Percentiles rank a stretch among this genome's conserved stretches.
Evolutionary conservation across 1,140 invertebrate species (phyloP).

Genomic region (Halictus rubicundus): DNA sequence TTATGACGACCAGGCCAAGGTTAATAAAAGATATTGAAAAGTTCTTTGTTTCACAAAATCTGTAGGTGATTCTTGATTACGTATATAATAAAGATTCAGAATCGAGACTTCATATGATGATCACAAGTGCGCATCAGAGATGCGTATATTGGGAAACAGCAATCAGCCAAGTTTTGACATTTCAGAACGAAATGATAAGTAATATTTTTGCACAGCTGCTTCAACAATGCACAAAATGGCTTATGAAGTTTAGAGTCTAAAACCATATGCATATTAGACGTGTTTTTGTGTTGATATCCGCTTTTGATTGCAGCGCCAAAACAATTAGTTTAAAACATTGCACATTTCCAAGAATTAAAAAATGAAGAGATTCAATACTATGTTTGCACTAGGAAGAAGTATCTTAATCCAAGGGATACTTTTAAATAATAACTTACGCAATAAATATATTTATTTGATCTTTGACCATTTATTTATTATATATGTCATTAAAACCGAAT

Average conservation of each 20-base stretch:
- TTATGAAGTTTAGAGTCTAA: slow-evolving; percentile 49
- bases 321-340: neutral
- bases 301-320: slow-evolving; percentile 13
- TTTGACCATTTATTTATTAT: neutral
- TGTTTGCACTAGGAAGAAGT: neutral
- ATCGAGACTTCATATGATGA: neutral
- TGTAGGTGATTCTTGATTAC: slow-evolving; percentile 32
- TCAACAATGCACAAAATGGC: slow-evolving; percentile 78
- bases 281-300: slow-evolving; percentile 7
- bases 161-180: slow-evolving; percentile 70
- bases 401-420: neutral
- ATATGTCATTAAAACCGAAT: too few species aligned
- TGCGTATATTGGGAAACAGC: slow-evolving; percentile 29
- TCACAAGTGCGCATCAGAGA: slow-evolving; percentile 16
- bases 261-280: slow-evolving; percentile 30
- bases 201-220: slow-evolving; percentile 76
- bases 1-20: slow-evolving; percentile 74
- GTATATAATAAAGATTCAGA: neutral
- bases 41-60: slow-evolving; percentile 71
- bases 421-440: neutral
- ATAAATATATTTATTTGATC: neutral
- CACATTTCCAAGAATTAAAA: neutral
- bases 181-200: slow-evolving; percentile 66
- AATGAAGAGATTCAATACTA: neutral
- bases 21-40: slow-evolving; percentile 74